phyloP scores from a whole-genome alignment of 2,797 vertebrate genomes.

The Urophycis tenuis region DNA sequence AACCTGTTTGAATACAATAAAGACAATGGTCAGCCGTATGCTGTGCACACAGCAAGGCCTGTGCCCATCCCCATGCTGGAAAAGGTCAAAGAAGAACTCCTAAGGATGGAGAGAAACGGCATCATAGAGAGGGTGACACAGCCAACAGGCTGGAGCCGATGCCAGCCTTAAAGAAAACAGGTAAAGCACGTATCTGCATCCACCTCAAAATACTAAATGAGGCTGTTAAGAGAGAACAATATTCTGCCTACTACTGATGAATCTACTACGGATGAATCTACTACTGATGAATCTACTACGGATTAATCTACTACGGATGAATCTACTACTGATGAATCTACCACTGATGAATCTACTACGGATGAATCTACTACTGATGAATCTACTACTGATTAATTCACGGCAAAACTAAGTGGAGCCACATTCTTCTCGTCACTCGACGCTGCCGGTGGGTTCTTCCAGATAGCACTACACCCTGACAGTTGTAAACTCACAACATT shows the following conservation, averaged over 20 bases:
- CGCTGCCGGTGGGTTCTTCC: neutral
- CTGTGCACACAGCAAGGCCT: conserved; percentile 5
- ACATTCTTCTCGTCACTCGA: neutral
- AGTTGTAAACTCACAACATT: neutral
- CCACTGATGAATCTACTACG: no score
- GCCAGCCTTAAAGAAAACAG: no score
- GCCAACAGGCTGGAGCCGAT: conserved; percentile 8
- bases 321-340: no score
- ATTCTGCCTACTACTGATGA: no score
- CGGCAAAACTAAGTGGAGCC: no score
- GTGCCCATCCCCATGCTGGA: conserved; percentile 17
- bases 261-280: no score
- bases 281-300: no score
- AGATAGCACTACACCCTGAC: neutral
- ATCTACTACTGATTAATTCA: no score
- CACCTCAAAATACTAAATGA: neutral
- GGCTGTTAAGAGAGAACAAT: no score
- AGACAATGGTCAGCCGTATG: conserved; percentile 15
- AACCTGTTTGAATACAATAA: conserved; percentile 14
- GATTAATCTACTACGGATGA: no score
- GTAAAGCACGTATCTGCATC: neutral
- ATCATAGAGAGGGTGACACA: conserved; percentile 15
- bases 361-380: no score
- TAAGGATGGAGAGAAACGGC: conserved; percentile 8
- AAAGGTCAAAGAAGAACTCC: conserved; percentile 18